Base-by-base conservation (phyloP, 23 tunicate genomes). In the Oikopleura albicans region DNA sequence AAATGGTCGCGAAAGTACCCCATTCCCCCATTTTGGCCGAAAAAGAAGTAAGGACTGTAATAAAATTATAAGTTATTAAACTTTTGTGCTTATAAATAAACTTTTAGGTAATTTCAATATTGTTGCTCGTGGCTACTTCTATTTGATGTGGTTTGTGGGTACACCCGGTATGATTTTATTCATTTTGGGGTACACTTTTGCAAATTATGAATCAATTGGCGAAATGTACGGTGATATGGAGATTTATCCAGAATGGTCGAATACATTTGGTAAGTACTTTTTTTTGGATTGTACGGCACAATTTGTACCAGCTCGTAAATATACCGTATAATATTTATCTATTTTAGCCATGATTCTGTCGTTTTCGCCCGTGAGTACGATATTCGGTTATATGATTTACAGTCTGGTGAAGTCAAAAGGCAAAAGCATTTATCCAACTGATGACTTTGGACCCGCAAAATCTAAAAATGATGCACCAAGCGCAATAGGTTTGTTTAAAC, bases 341-440 rank as follows among this genome's bases (percentile, higher is more conserved):
- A 71, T 12, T 71, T 71, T 12, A 71, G 79, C 79, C 31, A 71
- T 71, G 79, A 2, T 71, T 71, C 28, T 71, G 79, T 71, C 79
- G 4, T 12, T 71, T 16, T 27, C 79, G 28, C 79, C 79, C 28
- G 79, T 71, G 27, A 71, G 28, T 29, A 2, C 4, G 37, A 71
- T 29, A 2, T 34, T 71, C 31, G 79, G 28, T 16, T 71, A 71
- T 29, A 2, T 71, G 33, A 37, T 71, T 29, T 71, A 71, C 79
- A 12, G 34, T 16, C 33, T 71, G 79, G 31, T 71, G 4, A 71
- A 22, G 4, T 12, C 79, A 27, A 71, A 71, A 31, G 79, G 79
- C 28, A 27, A 71, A 71, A 71, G 79, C 37, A 16, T 16, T 29
- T 71, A 16, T 2, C 79, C 79, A 16, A 2, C 79, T 71, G 36